Conservation (phyloP, 2,113 vertebrate genomes). For the Corapipo altera region DNA sequence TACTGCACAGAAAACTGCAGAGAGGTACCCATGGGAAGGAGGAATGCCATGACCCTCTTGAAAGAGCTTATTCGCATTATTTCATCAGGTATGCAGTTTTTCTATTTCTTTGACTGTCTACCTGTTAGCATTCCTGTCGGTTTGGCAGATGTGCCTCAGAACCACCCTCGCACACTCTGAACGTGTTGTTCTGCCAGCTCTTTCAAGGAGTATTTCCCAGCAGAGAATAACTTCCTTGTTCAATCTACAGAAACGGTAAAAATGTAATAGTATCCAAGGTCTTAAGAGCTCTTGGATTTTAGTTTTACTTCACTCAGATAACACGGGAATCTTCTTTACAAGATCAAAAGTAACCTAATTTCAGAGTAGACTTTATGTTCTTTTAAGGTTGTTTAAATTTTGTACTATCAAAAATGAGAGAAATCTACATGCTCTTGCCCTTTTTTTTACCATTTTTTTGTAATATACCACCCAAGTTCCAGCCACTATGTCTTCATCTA, state of each 20-base stretch:
- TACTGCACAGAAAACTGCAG: neutral
- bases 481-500: constrained; percentile 25
- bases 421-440: neutral
- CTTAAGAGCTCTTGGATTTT: neutral
- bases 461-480: neutral
- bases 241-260: neutral
- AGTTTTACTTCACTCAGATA: neutral
- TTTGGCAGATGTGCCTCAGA: neutral
- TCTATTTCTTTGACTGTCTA: neutral
- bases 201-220: neutral
- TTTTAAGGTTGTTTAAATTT: neutral
- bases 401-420: neutral
- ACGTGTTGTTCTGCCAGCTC: neutral
- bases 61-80: neutral
- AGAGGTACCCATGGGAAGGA: neutral
- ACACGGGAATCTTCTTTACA: neutral
- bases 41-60: neutral
- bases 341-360: neutral
- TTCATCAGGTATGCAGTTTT: neutral
- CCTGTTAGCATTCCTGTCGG: neutral
- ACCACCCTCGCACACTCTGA: neutral
- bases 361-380: neutral
- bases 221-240: neutral
- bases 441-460: neutral
- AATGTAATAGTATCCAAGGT: neutral